phyloP scores from a whole-genome alignment of 2,797 vertebrate species.

The Gambelia wislizenii region DNA sequence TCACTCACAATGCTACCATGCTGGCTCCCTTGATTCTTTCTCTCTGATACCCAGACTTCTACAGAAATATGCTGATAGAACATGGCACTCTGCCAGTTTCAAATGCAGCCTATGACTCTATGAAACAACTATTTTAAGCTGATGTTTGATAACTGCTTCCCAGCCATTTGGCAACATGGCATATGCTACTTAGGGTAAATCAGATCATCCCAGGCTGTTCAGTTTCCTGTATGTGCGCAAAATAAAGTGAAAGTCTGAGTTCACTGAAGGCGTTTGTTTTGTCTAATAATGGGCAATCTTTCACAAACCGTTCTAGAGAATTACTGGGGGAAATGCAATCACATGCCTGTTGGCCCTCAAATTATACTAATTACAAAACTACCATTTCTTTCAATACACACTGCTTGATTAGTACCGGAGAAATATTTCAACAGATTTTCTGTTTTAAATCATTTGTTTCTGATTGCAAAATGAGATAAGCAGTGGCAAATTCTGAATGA shows the following conservation, averaged over 20 bases:
- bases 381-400: background rate
- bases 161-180: background rate
- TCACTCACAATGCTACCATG: too few species aligned
- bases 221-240: background rate
- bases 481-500: background rate
- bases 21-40: too few species aligned
- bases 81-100: too few species aligned
- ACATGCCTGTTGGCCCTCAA: background rate
- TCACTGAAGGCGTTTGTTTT: background rate
- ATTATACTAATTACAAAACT: background rate
- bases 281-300: background rate
- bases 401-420: slow-evolving; percentile 11
- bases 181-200: background rate
- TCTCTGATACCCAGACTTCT: too few species aligned
- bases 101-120: background rate
- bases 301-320: background rate
- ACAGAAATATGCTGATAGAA: too few species aligned
- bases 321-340: background rate
- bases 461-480: slow-evolving; percentile 2
- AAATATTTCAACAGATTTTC: background rate
- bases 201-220: background rate
- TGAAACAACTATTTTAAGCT: background rate
- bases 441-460: background rate
- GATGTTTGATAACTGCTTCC: background rate
- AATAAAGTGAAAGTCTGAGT: background rate